Base-by-base conservation (phyloP, 2,113 vertebrate species). In the Laterallus jamaicensis region DNA sequence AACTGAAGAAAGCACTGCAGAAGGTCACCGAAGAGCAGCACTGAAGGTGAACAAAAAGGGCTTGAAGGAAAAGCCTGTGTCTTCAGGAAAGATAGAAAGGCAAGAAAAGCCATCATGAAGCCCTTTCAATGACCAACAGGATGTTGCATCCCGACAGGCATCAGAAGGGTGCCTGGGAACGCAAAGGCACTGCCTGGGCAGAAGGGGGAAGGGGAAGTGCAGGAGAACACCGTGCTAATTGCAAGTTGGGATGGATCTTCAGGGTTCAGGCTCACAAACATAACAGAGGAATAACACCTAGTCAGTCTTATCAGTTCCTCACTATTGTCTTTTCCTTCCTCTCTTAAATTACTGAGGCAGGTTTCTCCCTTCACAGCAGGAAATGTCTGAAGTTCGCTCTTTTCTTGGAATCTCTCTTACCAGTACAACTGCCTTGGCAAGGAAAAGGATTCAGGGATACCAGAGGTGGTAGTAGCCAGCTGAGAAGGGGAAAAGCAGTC, bases 291-390 rank as follows among this genome's bases (percentile, higher is more conserved):
- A 47, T 90, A 90, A 49, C 50, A 90, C 75, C 75, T 79, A 49
- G n/a, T 54, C 28, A 19, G 54, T 37, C 67, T 92, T 87, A 91
- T 20, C 89, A 91, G 75, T 67, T 74, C 63, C 55, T 68, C 42
- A 12, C 16, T 88, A 79, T 85, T 84, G 69, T 39, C 74, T 85
- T 87, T 93, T 88, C 54, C 82, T 90, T 96, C 78, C 70, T 93
- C 37, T 93, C 67, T 82, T 69, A 90, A 95, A 95, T 90, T 95
- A 90, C 67, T 10, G 11, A 67, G 63, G 55, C 55, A 80, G 18
- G 31, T 74, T 81, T 93, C 66, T 71, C 24, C 35, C 84, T 70
- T 86, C 32, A 32, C 2, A 78, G 67, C 67, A 69, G 50, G 21
- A 88, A 66, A 66, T 17, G 10, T 90, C 76, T 69, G 50, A 62